Base-by-base conservation (phyloP, 2,888 invertebrate genomes). In the Rhyacophila evoluta region DNA sequence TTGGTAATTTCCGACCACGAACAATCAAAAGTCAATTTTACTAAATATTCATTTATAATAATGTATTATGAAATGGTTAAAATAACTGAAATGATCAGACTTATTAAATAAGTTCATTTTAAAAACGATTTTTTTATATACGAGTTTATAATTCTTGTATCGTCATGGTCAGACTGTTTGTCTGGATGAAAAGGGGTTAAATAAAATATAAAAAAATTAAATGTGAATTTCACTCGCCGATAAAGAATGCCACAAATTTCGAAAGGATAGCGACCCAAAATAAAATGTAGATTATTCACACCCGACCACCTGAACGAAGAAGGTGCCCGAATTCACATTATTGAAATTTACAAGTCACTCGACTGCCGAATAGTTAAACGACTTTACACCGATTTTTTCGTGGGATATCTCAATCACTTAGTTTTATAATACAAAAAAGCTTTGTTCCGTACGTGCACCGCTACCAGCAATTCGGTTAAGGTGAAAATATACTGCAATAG, bases 361-460 rank as follows among this genome's bases (percentile, higher is more conserved):
- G 71, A 39, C 75, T 72, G 79, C 72, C 15, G 36, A 76, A 78
- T 72, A 36, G 72, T 19, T 76, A 73, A 76, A 76, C 75, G 75
- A 72, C 69, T 55, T 55, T 19, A 72, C 68, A 76, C 75, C 29
- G 72, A 72, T 79, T 79, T 76, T 75, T 75, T 74, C 28, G 12
- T 19, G 37, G 68, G 77, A 77, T 77, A 77, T 72, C 77, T 77
- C 77, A 77, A 77, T 77, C 72, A 77, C 4, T 15, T 41, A 15
- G 15, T 6, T 41, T 41, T 41, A 15, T 41, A 33, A 4, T 41
- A 19, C 55, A 85, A 84, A 85, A 73, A 36, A 41, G 72, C 70
- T 5, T 41, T 72, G 39, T 69, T 78, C 41, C 33, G 74, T 75
- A 33, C 29, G 29, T 33, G 29, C 29, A 33, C 29, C 29, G 6